Base-by-base conservation (phyloP, 2,797 vertebrate genomes). In the Hippocampus kuda region DNA sequence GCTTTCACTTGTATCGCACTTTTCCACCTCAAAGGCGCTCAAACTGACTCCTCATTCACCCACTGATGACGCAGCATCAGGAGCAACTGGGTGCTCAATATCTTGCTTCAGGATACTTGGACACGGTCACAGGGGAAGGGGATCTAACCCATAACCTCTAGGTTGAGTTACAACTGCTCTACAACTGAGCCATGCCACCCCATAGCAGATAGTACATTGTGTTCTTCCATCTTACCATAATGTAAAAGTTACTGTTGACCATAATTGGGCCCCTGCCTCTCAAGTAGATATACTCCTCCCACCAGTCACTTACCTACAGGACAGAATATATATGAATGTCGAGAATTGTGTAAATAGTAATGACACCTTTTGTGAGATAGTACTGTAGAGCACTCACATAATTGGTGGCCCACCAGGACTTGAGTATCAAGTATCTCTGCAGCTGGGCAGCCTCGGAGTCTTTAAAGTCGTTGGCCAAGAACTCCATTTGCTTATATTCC, bases 181-280 rank as follows among this genome's bases (percentile, higher is more conserved):
- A 34, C 34, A 5, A 7, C 34, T 34, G 34, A 34, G 34, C 34
- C 34, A 34, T 34, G 34, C 34, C 34, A 34, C 34, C 34, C 34
- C 34, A 34, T 34, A 34, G 34, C 34, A 34, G 34, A 34, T 34
- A 34, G 34, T 34, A 34, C 6, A 38, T 38, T 34, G 24, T 26
- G 57, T 13, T 34, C 11, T 63, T 24, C 18, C 5, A 15, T 70
- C 89, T 88, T 79, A 96, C 94, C 94, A 94, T 95, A 61, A 88
- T 85, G 1, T 97, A 98, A 78, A 95, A 98, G 88, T 98, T 98
- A 87, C 96, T 98, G 90, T 98, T 98, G 75, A 98, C 96, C 94
- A 97, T 94, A 80, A 98, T 86, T 0, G 96, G 95, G 68, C 86
- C 83, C 38, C 96, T 88, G 72, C 96, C 86, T 2, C 92, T 90